Percentiles rank a stretch among this genome's conserved stretches.
These are phyloP conservation scores for Polymixis lichenea DNA, from an alignment of 2,888 invertebrate genomes.

Conservation along the genomic window DNA sequence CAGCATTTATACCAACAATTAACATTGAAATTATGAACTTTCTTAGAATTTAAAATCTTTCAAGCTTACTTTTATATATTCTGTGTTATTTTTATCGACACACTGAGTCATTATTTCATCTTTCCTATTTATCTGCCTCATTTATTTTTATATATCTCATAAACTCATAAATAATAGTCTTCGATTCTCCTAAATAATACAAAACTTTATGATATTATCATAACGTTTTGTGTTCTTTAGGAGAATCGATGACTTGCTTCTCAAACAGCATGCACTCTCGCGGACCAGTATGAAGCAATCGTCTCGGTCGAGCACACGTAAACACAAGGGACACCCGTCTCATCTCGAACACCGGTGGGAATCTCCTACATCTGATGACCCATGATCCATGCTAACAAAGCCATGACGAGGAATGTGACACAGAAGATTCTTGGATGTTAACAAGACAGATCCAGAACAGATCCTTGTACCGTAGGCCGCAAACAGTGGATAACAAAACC, in stretches of 20 bases:
- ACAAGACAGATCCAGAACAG: not conserved
- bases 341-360: slow-evolving; percentile 61
- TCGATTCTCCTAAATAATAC: too few relatives aligned
- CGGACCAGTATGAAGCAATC: slow-evolving; percentile 22
- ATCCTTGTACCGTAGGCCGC: not conserved
- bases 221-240: not conserved
- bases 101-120: not conserved
- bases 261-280: slow-evolving; percentile 27
- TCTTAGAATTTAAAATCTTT: not conserved
- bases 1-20: not conserved
- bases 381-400: slow-evolving; percentile 37
- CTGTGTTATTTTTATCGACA: not conserved
- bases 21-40: not conserved
- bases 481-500: not conserved
- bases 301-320: slow-evolving; percentile 50
- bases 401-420: slow-evolving; percentile 43
- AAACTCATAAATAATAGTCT: too few relatives aligned
- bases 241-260: not conserved
- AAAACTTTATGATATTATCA: too few relatives aligned
- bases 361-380: slow-evolving; percentile 47
- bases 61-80: not conserved
- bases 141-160: not conserved
- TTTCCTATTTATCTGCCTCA: not conserved
- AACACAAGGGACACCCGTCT: slow-evolving; percentile 36
- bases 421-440: not conserved